Conservation (phyloP, 2,113 vertebrate species). For the Rousettus leschenaultii region DNA sequence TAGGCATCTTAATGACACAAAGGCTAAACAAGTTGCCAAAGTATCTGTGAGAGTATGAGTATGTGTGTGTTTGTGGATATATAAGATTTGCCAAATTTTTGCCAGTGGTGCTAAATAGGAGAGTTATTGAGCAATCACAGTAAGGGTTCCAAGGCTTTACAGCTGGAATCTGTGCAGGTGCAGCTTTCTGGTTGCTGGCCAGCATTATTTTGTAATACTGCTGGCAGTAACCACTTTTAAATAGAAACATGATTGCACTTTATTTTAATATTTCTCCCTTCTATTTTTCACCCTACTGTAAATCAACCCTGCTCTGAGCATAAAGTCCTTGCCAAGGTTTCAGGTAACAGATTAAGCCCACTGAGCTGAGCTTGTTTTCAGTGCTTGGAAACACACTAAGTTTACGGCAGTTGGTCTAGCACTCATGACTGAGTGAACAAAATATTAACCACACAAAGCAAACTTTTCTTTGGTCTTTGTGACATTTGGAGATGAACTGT, state of each 20-base stretch:
- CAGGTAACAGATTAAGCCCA: constrained; percentile 68
- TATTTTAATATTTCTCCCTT: constrained; percentile 70
- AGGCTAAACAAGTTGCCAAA: constrained; percentile 76
- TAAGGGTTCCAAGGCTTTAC: constrained; percentile 61
- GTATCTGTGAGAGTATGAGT: neutral
- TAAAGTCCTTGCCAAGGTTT: constrained; percentile 65
- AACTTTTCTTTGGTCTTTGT: constrained; percentile 14
- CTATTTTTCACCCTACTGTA: constrained; percentile 55
- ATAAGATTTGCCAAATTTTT: constrained; percentile 81
- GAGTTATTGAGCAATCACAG: constrained; percentile 81
- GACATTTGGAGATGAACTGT: neutral
- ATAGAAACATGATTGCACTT: constrained; percentile 77
- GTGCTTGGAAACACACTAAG: constrained; percentile 46
- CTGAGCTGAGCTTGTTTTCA: constrained; percentile 59
- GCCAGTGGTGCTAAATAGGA: constrained; percentile 81
- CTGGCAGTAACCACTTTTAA: constrained; percentile 79
- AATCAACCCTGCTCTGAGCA: constrained; percentile 55
- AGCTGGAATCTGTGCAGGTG: constrained; percentile 82
- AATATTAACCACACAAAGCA: neutral
- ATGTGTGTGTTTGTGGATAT: constrained; percentile 1
- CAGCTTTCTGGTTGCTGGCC: constrained; percentile 79
- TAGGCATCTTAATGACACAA: constrained; percentile 75
- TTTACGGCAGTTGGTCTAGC: constrained; percentile 16
- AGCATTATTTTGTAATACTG: constrained; percentile 82
- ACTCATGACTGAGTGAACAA: constrained; percentile 39